These are phyloP conservation scores for Poeciliopsis retropinna DNA, from an alignment of 2,113 vertebrate genomes.

Conservation along the genomic window DNA sequence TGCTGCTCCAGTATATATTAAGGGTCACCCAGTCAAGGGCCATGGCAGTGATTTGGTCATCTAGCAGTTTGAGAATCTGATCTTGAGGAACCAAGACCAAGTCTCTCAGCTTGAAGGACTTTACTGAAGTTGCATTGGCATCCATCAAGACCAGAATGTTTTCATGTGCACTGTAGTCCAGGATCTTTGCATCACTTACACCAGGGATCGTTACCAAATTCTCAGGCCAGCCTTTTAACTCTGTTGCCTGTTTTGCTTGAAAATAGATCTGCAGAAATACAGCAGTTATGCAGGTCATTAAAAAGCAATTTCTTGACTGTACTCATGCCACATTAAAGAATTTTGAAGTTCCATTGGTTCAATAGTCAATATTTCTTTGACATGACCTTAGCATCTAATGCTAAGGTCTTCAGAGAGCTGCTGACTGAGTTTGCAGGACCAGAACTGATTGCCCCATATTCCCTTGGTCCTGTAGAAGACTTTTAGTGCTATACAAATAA, in stretches of 20 bases:
- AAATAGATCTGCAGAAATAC: conserved; percentile 81
- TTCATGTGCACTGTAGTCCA: conserved; percentile 83
- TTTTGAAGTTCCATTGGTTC: too few relatives aligned
- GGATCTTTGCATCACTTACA: conserved; percentile 73
- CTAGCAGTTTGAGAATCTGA: conserved; percentile 73
- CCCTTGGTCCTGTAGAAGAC: too few relatives aligned
- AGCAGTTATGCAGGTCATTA: not conserved
- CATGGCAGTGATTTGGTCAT: conserved; percentile 77
- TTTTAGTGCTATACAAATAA: too few relatives aligned
- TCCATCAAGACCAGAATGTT: conserved; percentile 83
- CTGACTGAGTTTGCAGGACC: too few relatives aligned
- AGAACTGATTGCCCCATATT: too few relatives aligned
- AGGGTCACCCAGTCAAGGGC: conserved; percentile 89
- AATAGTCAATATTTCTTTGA: too few relatives aligned
- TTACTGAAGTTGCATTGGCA: conserved; percentile 68
- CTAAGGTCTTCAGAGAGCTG: too few relatives aligned
- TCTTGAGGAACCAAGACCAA: conserved; percentile 61
- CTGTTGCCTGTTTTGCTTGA: conserved; percentile 70
- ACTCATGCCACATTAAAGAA: too few relatives aligned
- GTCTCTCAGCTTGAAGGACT: conserved; percentile 80
- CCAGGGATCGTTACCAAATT: conserved; percentile 78
- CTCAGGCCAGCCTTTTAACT: conserved; percentile 77
- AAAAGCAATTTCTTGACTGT: too few relatives aligned
- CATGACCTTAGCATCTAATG: too few relatives aligned
- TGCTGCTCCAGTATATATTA: conserved; percentile 89